Evolutionary conservation across 35 echinoderm and acorn worm genomes (phyloP).

Genomic region (Ophioderma brevispina): DNA sequence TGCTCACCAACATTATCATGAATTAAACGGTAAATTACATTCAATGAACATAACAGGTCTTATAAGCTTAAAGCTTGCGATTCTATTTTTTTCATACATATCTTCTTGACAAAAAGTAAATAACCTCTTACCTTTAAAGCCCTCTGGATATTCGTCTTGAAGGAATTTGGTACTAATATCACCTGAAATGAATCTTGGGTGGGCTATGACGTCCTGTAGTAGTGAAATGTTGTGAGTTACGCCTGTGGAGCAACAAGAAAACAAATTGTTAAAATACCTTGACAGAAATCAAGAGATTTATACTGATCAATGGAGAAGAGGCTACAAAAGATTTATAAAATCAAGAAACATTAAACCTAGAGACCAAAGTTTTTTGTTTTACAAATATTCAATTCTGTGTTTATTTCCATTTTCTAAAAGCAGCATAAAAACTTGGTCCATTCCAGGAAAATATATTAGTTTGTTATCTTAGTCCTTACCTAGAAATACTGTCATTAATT

Average conservation of each 20-base stretch:
- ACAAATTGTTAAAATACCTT: not conserved
- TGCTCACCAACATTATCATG: too few species aligned
- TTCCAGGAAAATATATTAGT: too few species aligned
- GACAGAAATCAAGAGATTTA: not conserved
- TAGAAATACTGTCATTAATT: too few species aligned
- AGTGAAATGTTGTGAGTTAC: slow-evolving; percentile 90
- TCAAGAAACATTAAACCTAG: not conserved
- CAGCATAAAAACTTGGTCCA: too few species aligned
- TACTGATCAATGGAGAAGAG: not conserved
- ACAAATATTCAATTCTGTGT: too few species aligned
- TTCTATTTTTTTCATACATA: too few species aligned
- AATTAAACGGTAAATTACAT: too few species aligned
- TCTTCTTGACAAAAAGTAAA: too few species aligned
- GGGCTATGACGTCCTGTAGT: slow-evolving; percentile 84
- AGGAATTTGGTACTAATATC: slow-evolving; percentile 96
- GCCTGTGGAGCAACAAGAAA: slow-evolving; percentile 44
- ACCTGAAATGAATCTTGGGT: slow-evolving; percentile 80
- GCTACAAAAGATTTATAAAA: not conserved
- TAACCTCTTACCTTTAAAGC: slow-evolving; percentile 85
- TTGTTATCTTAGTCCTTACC: too few species aligned
- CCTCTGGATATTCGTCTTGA: slow-evolving; percentile 89
- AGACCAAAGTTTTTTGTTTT: not conserved
- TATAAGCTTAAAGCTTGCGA: too few species aligned
- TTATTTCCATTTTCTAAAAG: too few species aligned
- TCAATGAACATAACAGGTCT: too few species aligned